Evolutionary conservation across 2,113 vertebrate genomes (phyloP), one percentile per base, ranked within the genome.

Genomic region (Bambusicola thoracicus): DNA sequence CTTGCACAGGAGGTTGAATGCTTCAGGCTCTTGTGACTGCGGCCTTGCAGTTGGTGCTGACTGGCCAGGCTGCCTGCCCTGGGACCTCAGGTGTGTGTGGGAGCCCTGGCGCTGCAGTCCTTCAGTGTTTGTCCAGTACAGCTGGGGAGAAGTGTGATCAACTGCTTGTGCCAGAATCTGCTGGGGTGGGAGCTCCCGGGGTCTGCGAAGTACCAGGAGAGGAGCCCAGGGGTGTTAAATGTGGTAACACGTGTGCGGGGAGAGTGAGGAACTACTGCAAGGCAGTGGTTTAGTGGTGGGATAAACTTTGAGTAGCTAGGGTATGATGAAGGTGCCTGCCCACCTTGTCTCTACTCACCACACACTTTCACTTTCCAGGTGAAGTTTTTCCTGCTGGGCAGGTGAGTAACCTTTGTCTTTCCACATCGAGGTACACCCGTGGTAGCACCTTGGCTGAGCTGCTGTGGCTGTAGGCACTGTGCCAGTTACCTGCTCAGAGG

Each of bases 281-380:
- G 7, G 40, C n/a, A 44, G 32, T 49, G 32, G 73, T 65, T 74
- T 77, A 70, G 40, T 75, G 25, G 4, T 53, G 36, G 34, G 15
- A 7, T 92, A 46, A 85, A 81, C 34, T 41, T 83, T 72, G 41
- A 55, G 49, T 48, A 88, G 44, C 16, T n/a, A 59, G 46, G n/a
- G 27, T 48, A 82, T 86, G n/a, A 74, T 34, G 21, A 81, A 14
- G 12, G 36, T 68, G n/a, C 21, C 48, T 62, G 11, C 29, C 19
- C 58, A 13, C 43, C 32, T 77, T 81, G 20, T 82, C 32, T 65
- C 30, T 34, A 62, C 69, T 97, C 85, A 97, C 6, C 15, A 30
- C 91, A 44, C 86, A 27, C 29, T 89, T 97, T 97, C 46, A 55
- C 80, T 96, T 96, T 96, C 51, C 93, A 98, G 98, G 96, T 91